Evolutionary conservation across 2,888 invertebrate genomes (phyloP).

Genomic region (Lordiphosa fenestrarum): DNA sequence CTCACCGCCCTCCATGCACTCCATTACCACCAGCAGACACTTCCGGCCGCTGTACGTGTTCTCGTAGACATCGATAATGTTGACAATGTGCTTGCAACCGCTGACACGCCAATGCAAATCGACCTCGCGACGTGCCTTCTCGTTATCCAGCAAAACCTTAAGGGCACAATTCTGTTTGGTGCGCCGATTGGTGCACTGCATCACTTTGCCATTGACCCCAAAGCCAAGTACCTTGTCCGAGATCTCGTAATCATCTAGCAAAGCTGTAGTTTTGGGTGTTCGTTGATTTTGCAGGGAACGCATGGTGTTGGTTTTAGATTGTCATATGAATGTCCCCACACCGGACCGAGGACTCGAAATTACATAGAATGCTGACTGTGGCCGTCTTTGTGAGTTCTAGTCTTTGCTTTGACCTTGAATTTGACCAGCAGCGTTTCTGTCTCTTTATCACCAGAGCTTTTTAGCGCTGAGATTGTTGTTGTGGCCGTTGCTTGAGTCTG

Average conservation of each 20-base stretch:
- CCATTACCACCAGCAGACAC: constrained; percentile 99
- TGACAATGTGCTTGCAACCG: constrained; percentile 95
- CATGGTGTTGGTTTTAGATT: constrained; percentile 30
- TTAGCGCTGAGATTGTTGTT: too few relatives aligned
- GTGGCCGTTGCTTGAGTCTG: too few relatives aligned
- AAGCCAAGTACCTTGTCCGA: constrained; percentile 96
- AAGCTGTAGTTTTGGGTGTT: constrained; percentile 87
- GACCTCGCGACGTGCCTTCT: constrained; percentile 96
- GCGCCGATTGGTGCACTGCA: constrained; percentile 92
- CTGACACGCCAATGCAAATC: constrained; percentile 97
- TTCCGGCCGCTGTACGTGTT: constrained; percentile 95
- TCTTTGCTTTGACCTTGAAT: too few relatives aligned
- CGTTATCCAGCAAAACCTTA: constrained; percentile 95
- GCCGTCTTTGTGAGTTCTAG: too few relatives aligned
- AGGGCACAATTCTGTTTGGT: constrained; percentile 92
- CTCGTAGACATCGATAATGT: constrained; percentile 95
- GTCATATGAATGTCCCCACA: too few relatives aligned
- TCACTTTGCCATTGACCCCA: constrained; percentile 99
- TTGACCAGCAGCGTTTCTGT: too few relatives aligned
- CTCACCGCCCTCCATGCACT: constrained; percentile 99
- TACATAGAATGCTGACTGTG: too few relatives aligned
- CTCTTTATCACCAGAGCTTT: too few relatives aligned
- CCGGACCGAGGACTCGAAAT: too few relatives aligned
- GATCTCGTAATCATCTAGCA: constrained; percentile 95
- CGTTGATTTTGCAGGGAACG: constrained; percentile 68